Percentiles rank a stretch among this genome's conserved stretches.
Conservation (phyloP, 2,888 invertebrate species). For the Dynastes hyllus region DNA sequence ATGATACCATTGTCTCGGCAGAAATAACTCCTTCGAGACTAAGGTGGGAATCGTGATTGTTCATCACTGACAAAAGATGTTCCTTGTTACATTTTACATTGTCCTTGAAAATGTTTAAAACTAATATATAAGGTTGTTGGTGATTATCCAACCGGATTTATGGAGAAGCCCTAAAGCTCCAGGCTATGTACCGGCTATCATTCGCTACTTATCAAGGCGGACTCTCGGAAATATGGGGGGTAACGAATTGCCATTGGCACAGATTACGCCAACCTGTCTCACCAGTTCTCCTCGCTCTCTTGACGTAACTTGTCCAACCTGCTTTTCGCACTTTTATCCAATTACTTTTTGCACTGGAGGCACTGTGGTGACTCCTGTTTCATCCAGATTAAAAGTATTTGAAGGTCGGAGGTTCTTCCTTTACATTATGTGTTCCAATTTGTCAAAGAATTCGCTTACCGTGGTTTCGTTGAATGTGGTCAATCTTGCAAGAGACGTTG, state of each 20-base stretch:
- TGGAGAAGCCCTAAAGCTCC: neutral
- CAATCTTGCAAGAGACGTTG: too few species aligned
- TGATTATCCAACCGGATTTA: neutral
- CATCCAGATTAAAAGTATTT: too few species aligned
- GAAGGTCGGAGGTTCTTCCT: too few species aligned
- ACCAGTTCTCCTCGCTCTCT: neutral
- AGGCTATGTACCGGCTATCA: neutral
- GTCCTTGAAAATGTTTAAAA: neutral
- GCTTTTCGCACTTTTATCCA: neutral
- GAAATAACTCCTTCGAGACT: neutral
- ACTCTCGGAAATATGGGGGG: neutral
- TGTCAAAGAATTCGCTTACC: too few species aligned
- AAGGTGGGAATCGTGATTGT: neutral
- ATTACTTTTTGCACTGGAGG: neutral
- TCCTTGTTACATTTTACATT: neutral
- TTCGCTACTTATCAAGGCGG: neutral
- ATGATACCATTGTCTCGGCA: neutral
- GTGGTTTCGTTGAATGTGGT: too few species aligned
- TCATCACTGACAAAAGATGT: neutral
- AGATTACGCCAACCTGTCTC: neutral
- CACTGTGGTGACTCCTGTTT: too few species aligned
- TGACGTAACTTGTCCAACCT: neutral
- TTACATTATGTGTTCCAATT: too few species aligned
- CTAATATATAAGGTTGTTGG: too few species aligned
- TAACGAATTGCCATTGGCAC: conserved; percentile 13